These are phyloP conservation scores for Pteropus rufus DNA, from an alignment of 2,797 vertebrate species.

Conservation along the genomic window DNA sequence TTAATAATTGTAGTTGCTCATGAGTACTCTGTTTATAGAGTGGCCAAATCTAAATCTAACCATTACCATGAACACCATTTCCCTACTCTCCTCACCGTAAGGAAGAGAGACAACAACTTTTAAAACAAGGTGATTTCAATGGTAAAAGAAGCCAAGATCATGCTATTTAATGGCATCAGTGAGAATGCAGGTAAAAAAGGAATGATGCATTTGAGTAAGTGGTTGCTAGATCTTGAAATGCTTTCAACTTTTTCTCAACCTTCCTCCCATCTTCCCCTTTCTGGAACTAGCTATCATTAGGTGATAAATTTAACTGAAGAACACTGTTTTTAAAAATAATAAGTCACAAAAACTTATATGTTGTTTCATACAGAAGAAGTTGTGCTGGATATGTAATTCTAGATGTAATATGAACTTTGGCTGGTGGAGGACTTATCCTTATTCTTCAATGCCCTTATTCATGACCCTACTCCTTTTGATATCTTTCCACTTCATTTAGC, in stretches of 20 bases:
- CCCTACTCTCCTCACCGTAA: background rate
- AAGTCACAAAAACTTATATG: background rate
- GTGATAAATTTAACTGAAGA: background rate
- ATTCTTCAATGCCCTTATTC: background rate
- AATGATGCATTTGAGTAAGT: background rate
- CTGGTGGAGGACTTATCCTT: background rate
- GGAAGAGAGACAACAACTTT: background rate
- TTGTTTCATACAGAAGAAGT: background rate
- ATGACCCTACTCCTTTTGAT: background rate
- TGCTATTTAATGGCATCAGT: background rate
- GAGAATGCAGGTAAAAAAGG: background rate
- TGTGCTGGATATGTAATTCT: background rate
- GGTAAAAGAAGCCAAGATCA: background rate
- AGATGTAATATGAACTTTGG: background rate
- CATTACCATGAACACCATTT: background rate
- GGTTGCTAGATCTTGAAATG: background rate
- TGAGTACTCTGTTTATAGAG: background rate
- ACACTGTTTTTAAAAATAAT: background rate
- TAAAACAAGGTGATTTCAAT: background rate
- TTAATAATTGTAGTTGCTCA: background rate
- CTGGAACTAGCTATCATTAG: background rate
- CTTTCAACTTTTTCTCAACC: background rate
- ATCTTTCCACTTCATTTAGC: background rate
- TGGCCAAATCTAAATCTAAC: background rate
- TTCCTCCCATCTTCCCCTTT: background rate